Base-by-base conservation (phyloP, 1,140 invertebrate genomes). In the Euwallacea fornicatus region DNA sequence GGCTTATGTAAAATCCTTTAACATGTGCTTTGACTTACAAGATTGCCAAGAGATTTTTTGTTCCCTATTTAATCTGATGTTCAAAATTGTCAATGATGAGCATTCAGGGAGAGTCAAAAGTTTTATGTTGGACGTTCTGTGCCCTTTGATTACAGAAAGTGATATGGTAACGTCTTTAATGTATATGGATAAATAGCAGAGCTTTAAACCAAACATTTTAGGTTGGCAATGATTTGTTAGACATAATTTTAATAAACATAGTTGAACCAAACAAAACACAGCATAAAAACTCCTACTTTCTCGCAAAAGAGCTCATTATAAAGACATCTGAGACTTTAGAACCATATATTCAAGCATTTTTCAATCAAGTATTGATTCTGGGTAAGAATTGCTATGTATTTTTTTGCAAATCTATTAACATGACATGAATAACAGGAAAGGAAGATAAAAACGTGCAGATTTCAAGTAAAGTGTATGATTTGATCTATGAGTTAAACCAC, bases 1-100 rank as follows among this genome's bases (percentile, higher is more conserved):
- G 71, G 96, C 96, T 8, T 98, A 97, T 83, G 96, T 98, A 16
- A 99, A 99, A 81, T 97, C 96, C 0, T 99, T 99, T 82, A 98
- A 98, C 82, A 98, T 99, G 91, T 98, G 97, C 82, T 96, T 98
- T 81, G 97, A 99, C 81, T 82, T 98, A 47, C 96, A 98, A 82
- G 96, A 98, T 82, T 97, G 93, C 77, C 95, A 98, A 83, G 94
- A 97, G 82, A 98, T 98, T 77, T 97, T 98, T 81, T 96, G 94
- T 79, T 89, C 90, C 50, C 85, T 99, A 0, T 98, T 98, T 83
- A 90, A 91, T 59, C 86, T 98, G n/a, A 97, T 98, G 88, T 98
- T 98, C 81, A 93, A 90, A 82, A 96, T 97, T 82, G 93, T 98
- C 76, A 98, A 96, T 84, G 95, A 97, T 78, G 95, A 97, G 81